Base-by-base conservation (phyloP, 2,113 vertebrate species). In the Empidonax traillii region DNA sequence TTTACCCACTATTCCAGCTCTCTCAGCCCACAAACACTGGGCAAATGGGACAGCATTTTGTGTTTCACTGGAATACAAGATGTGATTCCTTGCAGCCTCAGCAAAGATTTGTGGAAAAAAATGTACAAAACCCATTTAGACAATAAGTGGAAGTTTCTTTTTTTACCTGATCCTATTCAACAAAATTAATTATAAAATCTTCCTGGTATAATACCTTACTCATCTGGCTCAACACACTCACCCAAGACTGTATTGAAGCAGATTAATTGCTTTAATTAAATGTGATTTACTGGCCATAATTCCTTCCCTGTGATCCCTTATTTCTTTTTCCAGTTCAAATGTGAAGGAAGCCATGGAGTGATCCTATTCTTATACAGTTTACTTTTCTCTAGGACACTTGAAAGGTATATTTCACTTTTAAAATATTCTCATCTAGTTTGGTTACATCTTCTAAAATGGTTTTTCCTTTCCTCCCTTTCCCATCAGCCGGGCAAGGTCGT, bases 351-450 rank as follows among this genome's bases (percentile, higher is more conserved):
- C 73, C 98, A 98, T 3, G 99, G 99, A 28, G 96, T 99, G 85
- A 98, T 99, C 93, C 97, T 99, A 2, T 99, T 99, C 95, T 97
- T 99, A 8, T 99, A 98, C 90, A 99, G 99, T 86, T 97, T 99
- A 33, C 95, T 99, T 93, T 98, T 98, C 93, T 99, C 99, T 41
- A 97, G 99, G 61, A 98, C 98, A 4, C 92, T 99, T 46, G 92
- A 98, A 94, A 99, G 98, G 99, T 99, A 98, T 55, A 27, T 33
- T 51, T 46, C 1, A 0, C 22, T 51, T 66, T 72, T 46, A 14
- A 56, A 85, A 55, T 5, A 13, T 55, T 72, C 59, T 52, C 37
- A 24, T 51, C 30, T 58, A 14, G 18, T 35, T 77, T 39, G 81
- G 53, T 74, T 71, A 10, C 11, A 14, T 43, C 17, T 67, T 33